Evolutionary conservation across 2,888 invertebrate genomes (phyloP), one percentile per base, ranked within the genome.

Genomic region (Spisula subtruncata): DNA sequence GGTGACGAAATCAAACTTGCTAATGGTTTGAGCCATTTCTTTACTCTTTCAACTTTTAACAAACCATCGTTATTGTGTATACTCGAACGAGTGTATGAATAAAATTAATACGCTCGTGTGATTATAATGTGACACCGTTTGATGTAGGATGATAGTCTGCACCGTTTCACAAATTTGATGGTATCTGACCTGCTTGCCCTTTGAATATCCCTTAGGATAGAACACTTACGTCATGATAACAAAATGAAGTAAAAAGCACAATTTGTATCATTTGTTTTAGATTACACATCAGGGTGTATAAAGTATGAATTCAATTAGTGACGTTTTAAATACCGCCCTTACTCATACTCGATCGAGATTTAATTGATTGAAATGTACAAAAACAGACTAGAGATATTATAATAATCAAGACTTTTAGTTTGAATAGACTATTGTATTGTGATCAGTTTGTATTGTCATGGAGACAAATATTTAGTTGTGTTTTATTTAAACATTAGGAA

Each of bases 21-120:
- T 75, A 75, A 75, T 75, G 32, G 12, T 75, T 75, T 25, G n/a
- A 75, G 25, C 35, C 75, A 14, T 35, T 32, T 75, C 18, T 29
- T 35, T 75, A 16, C 4, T 75, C n/a, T 75, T 75, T 75, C 75
- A 35, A 35, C 14, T 25, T 25, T 71, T 75, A 32, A 35, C 75
- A 75, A 75, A 18, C 29, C 75, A 35, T 75, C 35, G 75, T 75
- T 75, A 75, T 75, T 75, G 32, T 75, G 75, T 75, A 75, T 75
- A 75, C 75, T 75, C 35, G 75, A 75, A 75, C 75, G 35, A 75
- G 32, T 75, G 75, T 75, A 75, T 35, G 75, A 75, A 75, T 75
- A 35, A 75, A 75, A 75, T 75, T 75, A 75, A 75, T 75, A 75
- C 75, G 75, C 75, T 75, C 75, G 75, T 75, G 75, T 75, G 75